Conservation (phyloP, 1,140 invertebrate species). For the Cydia amplana region DNA sequence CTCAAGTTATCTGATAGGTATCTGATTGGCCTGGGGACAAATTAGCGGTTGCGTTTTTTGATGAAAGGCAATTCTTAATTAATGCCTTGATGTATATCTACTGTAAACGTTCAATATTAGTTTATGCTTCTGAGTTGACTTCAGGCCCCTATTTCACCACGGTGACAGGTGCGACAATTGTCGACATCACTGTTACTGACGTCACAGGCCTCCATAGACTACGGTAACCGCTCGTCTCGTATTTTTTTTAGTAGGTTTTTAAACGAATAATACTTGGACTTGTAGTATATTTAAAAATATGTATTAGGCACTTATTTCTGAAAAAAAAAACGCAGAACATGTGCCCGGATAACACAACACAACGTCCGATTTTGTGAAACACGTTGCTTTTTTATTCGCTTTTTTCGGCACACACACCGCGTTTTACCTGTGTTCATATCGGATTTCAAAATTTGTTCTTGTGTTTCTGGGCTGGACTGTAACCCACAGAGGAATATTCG, state of each 20-base stretch:
- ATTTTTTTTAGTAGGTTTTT: no score
- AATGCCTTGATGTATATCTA: not conserved
- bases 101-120: no score
- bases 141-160: no score
- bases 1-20: not conserved
- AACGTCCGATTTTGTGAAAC: not conserved
- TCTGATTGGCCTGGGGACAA: not conserved
- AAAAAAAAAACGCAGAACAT: not conserved
- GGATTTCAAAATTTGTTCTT: not conserved
- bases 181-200: no score
- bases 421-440: slow-evolving; percentile 1
- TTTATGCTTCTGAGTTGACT: no score
- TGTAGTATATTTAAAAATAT: no score
- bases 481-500: not conserved
- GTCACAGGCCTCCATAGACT: no score
- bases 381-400: not conserved
- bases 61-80: not conserved
- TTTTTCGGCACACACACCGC: not conserved
- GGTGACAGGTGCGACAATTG: no score
- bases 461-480: not conserved
- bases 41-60: not conserved
- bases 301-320: not conserved
- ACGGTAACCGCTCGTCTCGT: no score
- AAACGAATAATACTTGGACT: no score
- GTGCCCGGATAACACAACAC: not conserved